A percentile compares a stretch with the other conserved stretches of the same genome.
phyloP scores from a whole-genome alignment of 2,797 vertebrate genomes.

The Balearica regulorum region DNA sequence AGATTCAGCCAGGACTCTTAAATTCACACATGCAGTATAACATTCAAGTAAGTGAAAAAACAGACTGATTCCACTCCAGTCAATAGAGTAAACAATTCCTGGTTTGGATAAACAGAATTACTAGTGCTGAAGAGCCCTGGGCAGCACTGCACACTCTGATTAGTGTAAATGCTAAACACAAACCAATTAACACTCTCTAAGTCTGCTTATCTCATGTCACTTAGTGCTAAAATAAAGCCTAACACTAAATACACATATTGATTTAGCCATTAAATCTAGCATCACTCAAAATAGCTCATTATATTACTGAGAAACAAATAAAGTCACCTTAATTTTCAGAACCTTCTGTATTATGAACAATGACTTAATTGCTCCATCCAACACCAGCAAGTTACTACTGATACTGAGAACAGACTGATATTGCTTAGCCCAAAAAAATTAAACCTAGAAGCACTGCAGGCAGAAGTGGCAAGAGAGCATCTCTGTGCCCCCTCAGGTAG shows the following conservation, averaged over 20 bases:
- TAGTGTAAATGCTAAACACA: slow-evolving; percentile 79
- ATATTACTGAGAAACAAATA: slow-evolving; percentile 63
- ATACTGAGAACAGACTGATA: not conserved
- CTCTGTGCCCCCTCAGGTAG: not conserved
- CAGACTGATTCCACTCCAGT: slow-evolving; percentile 49
- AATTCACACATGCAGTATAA: slow-evolving; percentile 2
- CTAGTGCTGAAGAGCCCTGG: slow-evolving; percentile 66
- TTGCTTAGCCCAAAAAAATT: not conserved
- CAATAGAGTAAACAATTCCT: slow-evolving; percentile 70
- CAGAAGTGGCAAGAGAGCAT: not conserved
- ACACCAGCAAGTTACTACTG: not conserved
- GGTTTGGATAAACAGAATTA: slow-evolving; percentile 74
- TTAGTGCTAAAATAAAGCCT: slow-evolving; percentile 73
- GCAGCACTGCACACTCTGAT: slow-evolving; percentile 69
- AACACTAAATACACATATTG: slow-evolving; percentile 75
- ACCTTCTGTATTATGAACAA: not conserved
- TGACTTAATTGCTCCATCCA: not conserved
- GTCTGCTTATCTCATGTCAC: slow-evolving; percentile 79
- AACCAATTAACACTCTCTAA: slow-evolving; percentile 78
- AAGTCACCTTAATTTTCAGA: slow-evolving; percentile 58
- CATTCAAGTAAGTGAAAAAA: slow-evolving; percentile 18
- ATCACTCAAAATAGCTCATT: slow-evolving; percentile 73
- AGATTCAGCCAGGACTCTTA: not conserved
- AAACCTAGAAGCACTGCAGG: not conserved
- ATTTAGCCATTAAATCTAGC: slow-evolving; percentile 76